Conservation (phyloP, 1,140 invertebrate species). For the Drosophila quadrilineata region DNA sequence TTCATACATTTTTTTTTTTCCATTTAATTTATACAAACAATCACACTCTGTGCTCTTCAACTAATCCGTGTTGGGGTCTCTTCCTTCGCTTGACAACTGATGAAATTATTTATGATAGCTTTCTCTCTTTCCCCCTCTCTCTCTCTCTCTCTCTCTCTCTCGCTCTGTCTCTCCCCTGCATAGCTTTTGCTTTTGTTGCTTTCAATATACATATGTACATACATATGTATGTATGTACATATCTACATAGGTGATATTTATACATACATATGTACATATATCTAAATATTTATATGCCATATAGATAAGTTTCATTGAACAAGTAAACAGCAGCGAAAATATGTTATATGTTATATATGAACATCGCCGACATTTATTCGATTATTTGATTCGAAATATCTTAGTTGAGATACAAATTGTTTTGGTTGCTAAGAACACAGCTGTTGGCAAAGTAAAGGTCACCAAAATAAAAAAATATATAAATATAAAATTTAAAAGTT, state of each 20-base stretch:
- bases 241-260: neutral
- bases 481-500: too few relatives aligned
- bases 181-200: conserved; percentile 4
- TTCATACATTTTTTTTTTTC: conserved; percentile 54
- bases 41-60: conserved; percentile 8
- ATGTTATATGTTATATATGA: conserved; percentile 25
- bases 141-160: neutral
- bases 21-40: conserved; percentile 51
- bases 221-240: neutral
- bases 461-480: neutral
- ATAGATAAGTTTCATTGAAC: conserved; percentile 44
- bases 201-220: neutral
- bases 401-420: too few relatives aligned
- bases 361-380: conserved; percentile 21
- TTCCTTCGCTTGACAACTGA: conserved; percentile 62
- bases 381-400: conserved; percentile 20
- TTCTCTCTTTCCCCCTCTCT: neutral
- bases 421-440: conserved; percentile 21
- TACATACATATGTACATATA: neutral
- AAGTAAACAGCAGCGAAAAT: conserved; percentile 12
- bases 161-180: neutral
- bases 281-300: conserved; percentile 3
- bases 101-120: conserved; percentile 69
- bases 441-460: neutral
- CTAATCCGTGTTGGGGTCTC: conserved; percentile 36